Evolutionary conservation across 2,888 invertebrate genomes (phyloP).

Genomic region (Drosophila percnosoma): DNA sequence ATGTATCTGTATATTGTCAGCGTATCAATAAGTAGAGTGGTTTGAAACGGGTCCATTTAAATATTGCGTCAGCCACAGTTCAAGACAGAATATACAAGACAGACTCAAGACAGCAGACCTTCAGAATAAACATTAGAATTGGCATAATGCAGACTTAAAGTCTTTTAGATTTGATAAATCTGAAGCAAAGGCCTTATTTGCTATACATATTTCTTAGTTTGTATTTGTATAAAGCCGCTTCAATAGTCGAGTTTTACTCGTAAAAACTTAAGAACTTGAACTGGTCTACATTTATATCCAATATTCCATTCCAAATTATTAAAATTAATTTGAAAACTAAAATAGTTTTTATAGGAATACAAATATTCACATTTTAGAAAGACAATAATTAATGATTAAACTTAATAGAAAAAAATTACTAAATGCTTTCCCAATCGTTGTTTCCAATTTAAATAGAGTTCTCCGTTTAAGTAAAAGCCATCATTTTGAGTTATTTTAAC

Average conservation of each 20-base stretch:
- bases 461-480: not conserved
- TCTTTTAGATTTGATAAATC: not conserved
- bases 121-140: not conserved
- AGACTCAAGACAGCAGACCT: not conserved
- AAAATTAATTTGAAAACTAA: not conserved
- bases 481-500: not conserved
- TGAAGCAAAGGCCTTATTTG: not conserved
- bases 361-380: not conserved
- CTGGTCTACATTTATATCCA: not conserved
- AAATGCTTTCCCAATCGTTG: not conserved
- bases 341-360: not conserved
- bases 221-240: not conserved
- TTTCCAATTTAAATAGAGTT: not conserved
- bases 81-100: not conserved
- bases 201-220: not conserved
- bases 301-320: not conserved
- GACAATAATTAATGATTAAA: not conserved
- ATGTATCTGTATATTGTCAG: not conserved
- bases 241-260: not conserved
- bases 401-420: not conserved
- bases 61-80: not conserved
- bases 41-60: not conserved
- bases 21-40: not conserved
- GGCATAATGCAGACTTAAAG: not conserved
- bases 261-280: not conserved